A percentile compares a stretch with the other conserved stretches of the same genome.
phyloP scores from a whole-genome alignment of 2,888 invertebrate species.

The Gnatocerus cornutus region DNA sequence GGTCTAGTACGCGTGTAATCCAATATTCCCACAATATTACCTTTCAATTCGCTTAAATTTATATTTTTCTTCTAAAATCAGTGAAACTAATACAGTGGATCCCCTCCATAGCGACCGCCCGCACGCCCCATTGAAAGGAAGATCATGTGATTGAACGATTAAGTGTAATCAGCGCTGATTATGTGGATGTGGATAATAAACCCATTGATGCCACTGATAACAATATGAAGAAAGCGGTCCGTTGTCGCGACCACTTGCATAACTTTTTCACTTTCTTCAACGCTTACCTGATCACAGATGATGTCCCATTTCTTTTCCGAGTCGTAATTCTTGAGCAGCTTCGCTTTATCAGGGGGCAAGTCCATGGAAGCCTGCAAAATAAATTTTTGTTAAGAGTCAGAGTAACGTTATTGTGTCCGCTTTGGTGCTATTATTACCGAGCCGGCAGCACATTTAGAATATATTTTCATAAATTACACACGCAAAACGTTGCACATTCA shows the following conservation, averaged over 20 bases:
- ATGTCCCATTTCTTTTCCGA: constrained; percentile 99
- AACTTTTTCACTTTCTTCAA: constrained; percentile 22
- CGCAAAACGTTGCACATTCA: constrained; percentile 19
- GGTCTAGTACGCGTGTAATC: too few species aligned
- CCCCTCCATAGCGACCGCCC: too few species aligned
- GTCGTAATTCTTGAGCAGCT: constrained; percentile 95
- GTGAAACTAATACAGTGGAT: too few species aligned
- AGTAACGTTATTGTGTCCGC: constrained; percentile 8
- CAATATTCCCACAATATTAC: too few species aligned
- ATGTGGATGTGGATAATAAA: constrained; percentile 20
- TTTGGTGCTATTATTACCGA: constrained; percentile 9
- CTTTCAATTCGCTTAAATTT: too few species aligned
- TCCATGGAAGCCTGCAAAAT: constrained; percentile 96
- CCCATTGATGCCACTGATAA: constrained; percentile 18
- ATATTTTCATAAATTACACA: constrained; percentile 34
- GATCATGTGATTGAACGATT: constrained; percentile 19
- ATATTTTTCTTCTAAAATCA: too few species aligned
- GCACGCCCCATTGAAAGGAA: constrained; percentile 1
- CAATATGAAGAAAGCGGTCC: constrained; percentile 16
- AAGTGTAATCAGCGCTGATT: constrained; percentile 17
- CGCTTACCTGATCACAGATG: constrained; percentile 95
- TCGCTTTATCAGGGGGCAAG: constrained; percentile 98
- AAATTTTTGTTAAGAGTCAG: background rate
- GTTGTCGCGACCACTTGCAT: background rate
- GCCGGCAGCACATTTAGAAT: constrained; percentile 10